Conservation (phyloP, 2,888 invertebrate species). For the Lissonota sp. region DNA sequence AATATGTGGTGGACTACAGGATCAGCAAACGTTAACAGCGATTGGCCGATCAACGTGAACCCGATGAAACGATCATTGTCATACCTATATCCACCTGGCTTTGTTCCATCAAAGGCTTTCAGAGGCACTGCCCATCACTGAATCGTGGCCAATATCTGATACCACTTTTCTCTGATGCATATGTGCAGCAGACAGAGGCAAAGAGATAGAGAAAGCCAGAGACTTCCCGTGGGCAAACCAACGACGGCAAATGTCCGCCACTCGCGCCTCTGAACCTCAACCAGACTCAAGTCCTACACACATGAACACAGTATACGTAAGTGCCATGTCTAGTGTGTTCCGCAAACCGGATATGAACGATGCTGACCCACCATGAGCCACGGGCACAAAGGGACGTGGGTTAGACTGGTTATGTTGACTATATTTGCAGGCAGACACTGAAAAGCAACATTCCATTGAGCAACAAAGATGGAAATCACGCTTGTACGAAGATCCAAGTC, state of each 20-base stretch:
- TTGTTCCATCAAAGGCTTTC: background rate
- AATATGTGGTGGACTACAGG: background rate
- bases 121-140: background rate
- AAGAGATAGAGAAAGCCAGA: background rate
- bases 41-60: background rate
- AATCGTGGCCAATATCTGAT: background rate
- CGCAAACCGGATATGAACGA: conserved; percentile 66
- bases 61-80: background rate
- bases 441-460: conserved; percentile 46
- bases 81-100: background rate
- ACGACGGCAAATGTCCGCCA: conserved; percentile 3
- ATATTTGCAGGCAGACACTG: conserved; percentile 29
- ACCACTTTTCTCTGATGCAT: background rate
- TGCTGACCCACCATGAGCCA: conserved; percentile 47
- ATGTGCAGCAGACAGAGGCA: background rate
- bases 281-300: conserved; percentile 27
- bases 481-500: background rate
- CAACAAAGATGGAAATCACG: conserved; percentile 11
- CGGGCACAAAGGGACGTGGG: conserved; percentile 73
- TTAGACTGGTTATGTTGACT: conserved; percentile 63
- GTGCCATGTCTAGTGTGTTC: conserved; percentile 34
- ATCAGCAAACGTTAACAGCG: background rate
- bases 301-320: conserved; percentile 51
- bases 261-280: conserved; percentile 8
- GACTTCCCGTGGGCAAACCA: conserved; percentile 21